These are phyloP conservation scores for Latrodectus hesperus DNA, from an alignment of 2,888 invertebrate genomes.

Conservation along the genomic window DNA sequence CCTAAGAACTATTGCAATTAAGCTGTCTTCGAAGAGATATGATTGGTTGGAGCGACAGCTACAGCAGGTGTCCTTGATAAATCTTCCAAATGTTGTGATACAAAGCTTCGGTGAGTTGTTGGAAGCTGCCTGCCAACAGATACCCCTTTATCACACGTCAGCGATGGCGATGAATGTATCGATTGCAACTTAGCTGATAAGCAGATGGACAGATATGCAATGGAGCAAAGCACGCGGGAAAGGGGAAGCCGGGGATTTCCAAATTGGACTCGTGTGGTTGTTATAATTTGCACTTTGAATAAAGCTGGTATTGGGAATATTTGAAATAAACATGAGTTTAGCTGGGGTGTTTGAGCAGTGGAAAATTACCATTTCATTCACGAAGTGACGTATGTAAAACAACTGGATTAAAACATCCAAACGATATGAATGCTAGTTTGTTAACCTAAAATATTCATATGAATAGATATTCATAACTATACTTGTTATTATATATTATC, in stretches of 20 bases:
- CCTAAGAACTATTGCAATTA: constrained; percentile 33
- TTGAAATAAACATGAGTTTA: background rate
- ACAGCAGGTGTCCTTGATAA: constrained; percentile 4
- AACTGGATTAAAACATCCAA: no score
- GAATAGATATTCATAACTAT: no score
- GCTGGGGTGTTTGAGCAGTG: background rate
- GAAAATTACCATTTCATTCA: no score
- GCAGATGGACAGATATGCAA: background rate
- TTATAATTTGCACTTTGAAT: background rate
- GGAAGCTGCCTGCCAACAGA: background rate
- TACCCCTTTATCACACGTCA: background rate
- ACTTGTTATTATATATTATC: no score
- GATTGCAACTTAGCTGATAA: background rate
- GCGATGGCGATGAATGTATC: background rate
- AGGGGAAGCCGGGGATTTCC: background rate
- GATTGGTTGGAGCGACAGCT: constrained; percentile 17
- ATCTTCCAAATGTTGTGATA: constrained; percentile 2
- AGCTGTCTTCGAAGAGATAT: constrained; percentile 23
- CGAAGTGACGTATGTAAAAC: no score
- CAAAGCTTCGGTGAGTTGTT: background rate
- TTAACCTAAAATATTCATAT: no score
- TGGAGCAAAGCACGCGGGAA: background rate
- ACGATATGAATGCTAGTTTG: no score
- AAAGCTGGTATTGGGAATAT: background rate
- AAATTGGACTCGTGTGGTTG: background rate